Evolutionary conservation across 2,888 invertebrate genomes (phyloP).

Genomic region (Anoncus sp.): DNA sequence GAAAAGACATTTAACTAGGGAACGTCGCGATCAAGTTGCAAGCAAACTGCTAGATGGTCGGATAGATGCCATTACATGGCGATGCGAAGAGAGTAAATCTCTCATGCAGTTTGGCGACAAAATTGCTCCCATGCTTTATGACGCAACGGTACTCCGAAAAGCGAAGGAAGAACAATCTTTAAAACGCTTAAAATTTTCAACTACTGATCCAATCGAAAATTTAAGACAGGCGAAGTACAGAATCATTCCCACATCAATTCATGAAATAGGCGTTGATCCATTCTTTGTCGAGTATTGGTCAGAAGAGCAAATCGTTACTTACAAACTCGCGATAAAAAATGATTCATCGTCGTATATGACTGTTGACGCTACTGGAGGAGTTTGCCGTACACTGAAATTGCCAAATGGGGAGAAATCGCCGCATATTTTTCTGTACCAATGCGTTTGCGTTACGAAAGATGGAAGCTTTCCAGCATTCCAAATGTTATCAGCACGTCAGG

Average conservation of each 20-base stretch:
- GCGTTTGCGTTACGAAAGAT: conserved; percentile 43
- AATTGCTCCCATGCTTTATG: conserved; percentile 33
- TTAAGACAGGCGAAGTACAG: conserved; percentile 35
- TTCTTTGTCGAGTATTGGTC: conserved; percentile 52
- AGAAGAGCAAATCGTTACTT: conserved; percentile 39
- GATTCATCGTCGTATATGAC: conserved; percentile 33
- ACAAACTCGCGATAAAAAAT: conserved; percentile 34
- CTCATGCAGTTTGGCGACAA: conserved; percentile 34
- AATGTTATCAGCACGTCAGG: conserved; percentile 61
- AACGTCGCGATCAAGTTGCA: conserved; percentile 34
- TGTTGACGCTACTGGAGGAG: conserved; percentile 55
- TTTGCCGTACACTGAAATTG: conserved; percentile 29
- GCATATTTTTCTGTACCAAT: conserved; percentile 65
- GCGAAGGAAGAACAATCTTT: conserved; percentile 50
- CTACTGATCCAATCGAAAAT: conserved; percentile 37
- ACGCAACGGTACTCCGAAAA: conserved; percentile 37
- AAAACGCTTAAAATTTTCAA: conserved; percentile 16
- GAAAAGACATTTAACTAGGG: conserved; percentile 34
- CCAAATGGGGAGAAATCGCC: conserved; percentile 28
- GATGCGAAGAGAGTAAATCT: conserved; percentile 29
- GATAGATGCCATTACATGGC: conserved; percentile 32
- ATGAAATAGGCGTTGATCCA: conserved; percentile 36
- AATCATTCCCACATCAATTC: conserved; percentile 13
- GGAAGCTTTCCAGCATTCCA: conserved; percentile 63
- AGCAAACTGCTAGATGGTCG: conserved; percentile 23